Evolutionary conservation across 2,888 invertebrate genomes (phyloP).

Genomic region (Patella pellucida): DNA sequence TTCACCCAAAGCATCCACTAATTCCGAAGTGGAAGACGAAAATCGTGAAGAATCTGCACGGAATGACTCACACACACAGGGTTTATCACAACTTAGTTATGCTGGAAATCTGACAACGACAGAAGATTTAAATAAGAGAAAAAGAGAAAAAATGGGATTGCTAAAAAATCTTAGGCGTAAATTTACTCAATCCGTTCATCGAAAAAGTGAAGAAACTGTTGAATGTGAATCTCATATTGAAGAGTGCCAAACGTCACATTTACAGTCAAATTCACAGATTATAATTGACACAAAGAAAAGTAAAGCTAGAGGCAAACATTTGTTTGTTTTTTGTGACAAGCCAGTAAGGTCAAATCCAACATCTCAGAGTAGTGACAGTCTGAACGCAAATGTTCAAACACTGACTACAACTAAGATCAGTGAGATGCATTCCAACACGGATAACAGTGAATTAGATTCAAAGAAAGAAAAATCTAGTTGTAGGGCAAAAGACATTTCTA

Average conservation of each 20-base stretch:
- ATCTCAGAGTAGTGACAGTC: slow-evolving; percentile 57
- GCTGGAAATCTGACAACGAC: slow-evolving; percentile 41
- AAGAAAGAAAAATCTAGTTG: slow-evolving; percentile 57
- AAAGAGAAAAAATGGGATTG: slow-evolving; percentile 56
- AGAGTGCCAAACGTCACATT: slow-evolving; percentile 31
- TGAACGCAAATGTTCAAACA: slow-evolving; percentile 50
- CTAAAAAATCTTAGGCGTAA: slow-evolving; percentile 53
- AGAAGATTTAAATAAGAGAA: slow-evolving; percentile 39
- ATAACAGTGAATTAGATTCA: slow-evolving; percentile 45
- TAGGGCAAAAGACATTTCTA: slow-evolving; percentile 58
- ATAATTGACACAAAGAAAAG: slow-evolving; percentile 46
- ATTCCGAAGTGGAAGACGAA: slow-evolving; percentile 26
- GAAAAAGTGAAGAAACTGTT: slow-evolving; percentile 41
- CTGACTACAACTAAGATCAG: slow-evolving; percentile 45
- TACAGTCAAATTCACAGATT: slow-evolving; percentile 34
- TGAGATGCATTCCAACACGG: slow-evolving; percentile 57
- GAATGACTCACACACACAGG: slow-evolving; percentile 31
- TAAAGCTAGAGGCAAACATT: slow-evolving; percentile 49
- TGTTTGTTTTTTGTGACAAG: slow-evolving; percentile 48
- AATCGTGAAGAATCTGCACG: slow-evolving; percentile 26
- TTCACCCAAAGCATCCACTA: slow-evolving; percentile 29
- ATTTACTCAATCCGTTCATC: slow-evolving; percentile 48
- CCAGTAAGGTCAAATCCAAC: slow-evolving; percentile 51
- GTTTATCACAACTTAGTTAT: slow-evolving; percentile 37
- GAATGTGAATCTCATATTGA: slow-evolving; percentile 43